phyloP scores from a whole-genome alignment of 2,113 vertebrate genomes.

The western clawed frog (Xenopus tropicalis) region UCB_Xtro_10.0 CM004447.2:44461501-44462000 shows the following conservation, averaged over 20 bases:
- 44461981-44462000: constrained; percentile 51
- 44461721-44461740: constrained; percentile 98
- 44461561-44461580: no score
- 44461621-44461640: no score
- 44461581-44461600: no score
- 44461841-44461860: constrained; percentile 76
- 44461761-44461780: constrained; percentile 98
- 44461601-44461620: no score
- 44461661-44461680: constrained; percentile 67
- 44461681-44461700: constrained; percentile 95
- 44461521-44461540: no score
- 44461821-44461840: constrained; percentile 94
- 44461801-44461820: constrained; percentile 93
- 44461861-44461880: constrained; percentile 64
- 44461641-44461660: no score
- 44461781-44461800: constrained; percentile 92
- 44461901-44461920: constrained; percentile 75
- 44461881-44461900: constrained; percentile 76
- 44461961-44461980: constrained; percentile 51
- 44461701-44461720: constrained; percentile 98
- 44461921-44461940: constrained; percentile 46
- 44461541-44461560: no score
- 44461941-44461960: constrained; percentile 47
- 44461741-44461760: constrained; percentile 97
- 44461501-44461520: no score